A percentile compares a stretch with the other conserved stretches of the same genome.
Evolutionary conservation across 2,797 vertebrate genomes (phyloP).

Genomic region (Petrocephalus schoutedeni): DNA sequence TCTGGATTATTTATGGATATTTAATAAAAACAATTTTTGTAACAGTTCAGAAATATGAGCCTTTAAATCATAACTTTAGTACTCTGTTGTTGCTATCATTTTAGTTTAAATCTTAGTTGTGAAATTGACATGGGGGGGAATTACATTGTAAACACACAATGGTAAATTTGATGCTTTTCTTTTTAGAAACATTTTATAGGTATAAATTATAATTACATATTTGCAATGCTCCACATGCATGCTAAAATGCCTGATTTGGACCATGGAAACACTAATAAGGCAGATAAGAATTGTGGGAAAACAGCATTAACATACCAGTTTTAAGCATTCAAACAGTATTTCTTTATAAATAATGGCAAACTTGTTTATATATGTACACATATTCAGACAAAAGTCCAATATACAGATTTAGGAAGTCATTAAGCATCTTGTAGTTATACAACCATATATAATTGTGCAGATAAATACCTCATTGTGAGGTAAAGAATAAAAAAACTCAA

Average conservation of each 20-base stretch:
- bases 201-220: neutral
- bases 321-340: neutral
- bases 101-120: neutral
- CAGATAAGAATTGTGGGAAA: neutral
- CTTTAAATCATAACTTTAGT: neutral
- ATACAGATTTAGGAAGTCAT: neutral
- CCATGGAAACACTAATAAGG: neutral
- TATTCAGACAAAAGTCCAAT: neutral
- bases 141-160: neutral
- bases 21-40: neutral
- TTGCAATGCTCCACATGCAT: neutral
- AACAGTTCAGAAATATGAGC: neutral
- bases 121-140: neutral
- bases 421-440: conserved; percentile 43
- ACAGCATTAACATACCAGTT: neutral
- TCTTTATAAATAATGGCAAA: neutral
- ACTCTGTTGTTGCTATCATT: neutral
- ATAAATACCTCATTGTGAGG: conserved; percentile 73
- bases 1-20: neutral
- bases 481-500: conserved; percentile 49
- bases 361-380: neutral
- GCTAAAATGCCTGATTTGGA: neutral
- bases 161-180: neutral
- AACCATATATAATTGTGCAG: conserved; percentile 50
- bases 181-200: neutral